Evolutionary conservation across 2,113 vertebrate species (phyloP).

Genomic region (Zootoca vivipara): DNA sequence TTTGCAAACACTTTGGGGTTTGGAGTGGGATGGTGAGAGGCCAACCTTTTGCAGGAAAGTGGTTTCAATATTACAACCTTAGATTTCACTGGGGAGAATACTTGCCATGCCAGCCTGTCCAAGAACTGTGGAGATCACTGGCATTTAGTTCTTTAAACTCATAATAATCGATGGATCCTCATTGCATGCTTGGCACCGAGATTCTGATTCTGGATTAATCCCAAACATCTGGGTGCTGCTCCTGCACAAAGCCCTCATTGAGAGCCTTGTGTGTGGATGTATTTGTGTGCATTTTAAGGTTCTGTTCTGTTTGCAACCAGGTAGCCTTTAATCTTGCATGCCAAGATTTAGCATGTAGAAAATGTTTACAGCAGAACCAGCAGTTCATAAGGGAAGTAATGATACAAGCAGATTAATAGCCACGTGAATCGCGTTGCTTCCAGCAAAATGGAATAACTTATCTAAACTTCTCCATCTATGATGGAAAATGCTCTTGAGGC

Average conservation of each 20-base stretch:
- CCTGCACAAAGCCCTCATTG: slow-evolving; percentile 15
- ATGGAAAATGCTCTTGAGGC: slow-evolving; percentile 11
- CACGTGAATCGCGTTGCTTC: not conserved
- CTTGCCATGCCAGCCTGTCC: not conserved
- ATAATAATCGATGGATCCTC: not conserved
- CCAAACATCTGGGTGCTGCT: slow-evolving; percentile 22
- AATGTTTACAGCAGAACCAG: slow-evolving; percentile 14
- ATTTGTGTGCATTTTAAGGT: slow-evolving; percentile 15
- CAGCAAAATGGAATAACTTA: slow-evolving; percentile 9
- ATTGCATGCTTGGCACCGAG: not conserved
- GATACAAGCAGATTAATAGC: not conserved
- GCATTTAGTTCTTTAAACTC: not conserved
- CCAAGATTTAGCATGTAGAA: not conserved
- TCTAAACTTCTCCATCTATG: not conserved
- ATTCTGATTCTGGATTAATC: slow-evolving; percentile 25
- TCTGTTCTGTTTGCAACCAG: not conserved
- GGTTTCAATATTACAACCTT: not conserved
- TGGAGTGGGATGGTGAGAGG: not conserved
- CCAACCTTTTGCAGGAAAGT: not conserved
- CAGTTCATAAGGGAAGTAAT: slow-evolving; percentile 16
- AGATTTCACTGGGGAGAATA: not conserved
- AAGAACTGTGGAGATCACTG: not conserved
- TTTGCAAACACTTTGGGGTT: not conserved
- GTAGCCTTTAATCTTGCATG: not conserved
- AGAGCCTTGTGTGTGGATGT: slow-evolving; percentile 10